Evolutionary conservation across 1,140 invertebrate species (phyloP), one percentile per base, ranked within the genome.

Genomic region (Drosophila truncata): DNA sequence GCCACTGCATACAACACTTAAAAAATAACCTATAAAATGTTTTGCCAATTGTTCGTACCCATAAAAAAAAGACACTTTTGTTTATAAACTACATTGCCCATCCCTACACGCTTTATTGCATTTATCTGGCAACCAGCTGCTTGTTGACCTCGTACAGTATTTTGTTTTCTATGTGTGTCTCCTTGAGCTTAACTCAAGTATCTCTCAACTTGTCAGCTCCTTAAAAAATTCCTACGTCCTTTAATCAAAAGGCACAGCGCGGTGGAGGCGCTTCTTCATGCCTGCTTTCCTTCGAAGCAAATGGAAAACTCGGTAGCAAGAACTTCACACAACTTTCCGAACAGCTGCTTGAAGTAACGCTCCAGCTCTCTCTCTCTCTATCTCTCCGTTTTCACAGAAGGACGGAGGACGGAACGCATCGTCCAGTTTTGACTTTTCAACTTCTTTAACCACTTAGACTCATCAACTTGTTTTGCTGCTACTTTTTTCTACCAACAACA

Each of bases 391-490:
- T 41, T 4, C 18, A 13, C 29, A 29, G 18, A 57, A 44, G 46
- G 31, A 37, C 50, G 52, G 10, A 66, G 23, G 61, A 74, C 57
- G 18, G 58, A 77, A 60, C 54, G 62, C 62, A 77, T 61, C 57
- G 76, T 70, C 76, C 76, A 78, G 75, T 78, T 78, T 78, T 78
- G 75, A 78, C 75, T 78, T 78, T 78, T 78, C 64, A 78, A 78
- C 75, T 78, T 78, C 75, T 78, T 78, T 78, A 78, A 78, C 76
- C 75, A 78, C 76, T 78, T 78, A 78, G 75, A 78, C 75, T 78
- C 76, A 78, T 78, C 76, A 78, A 78, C 76, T 78, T 78, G 75
- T 71, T 78, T 78, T 71, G 65, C 76, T 77, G 74, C 62, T 77
- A 77, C 62, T 78, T 77, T 77, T 49, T 49, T 10, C 25, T 27